Conservation (phyloP, 2,797 vertebrate species). For the Sebastes alutus region DNA sequence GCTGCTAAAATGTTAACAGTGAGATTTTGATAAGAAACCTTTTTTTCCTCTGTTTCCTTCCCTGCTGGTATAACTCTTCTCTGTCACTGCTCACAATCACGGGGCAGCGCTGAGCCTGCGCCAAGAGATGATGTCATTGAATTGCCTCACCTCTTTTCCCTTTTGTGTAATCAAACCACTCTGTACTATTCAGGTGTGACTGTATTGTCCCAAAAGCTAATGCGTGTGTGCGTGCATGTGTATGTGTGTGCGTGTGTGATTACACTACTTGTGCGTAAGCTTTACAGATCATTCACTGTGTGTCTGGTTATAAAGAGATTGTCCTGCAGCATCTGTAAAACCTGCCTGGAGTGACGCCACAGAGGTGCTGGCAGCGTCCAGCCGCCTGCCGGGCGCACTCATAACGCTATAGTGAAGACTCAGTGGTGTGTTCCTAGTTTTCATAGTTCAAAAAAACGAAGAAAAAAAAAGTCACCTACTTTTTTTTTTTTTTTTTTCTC, state of each 20-base stretch:
- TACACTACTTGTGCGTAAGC: slow-evolving; percentile 60
- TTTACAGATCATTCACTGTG: slow-evolving; percentile 72
- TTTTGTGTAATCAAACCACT: slow-evolving; percentile 60
- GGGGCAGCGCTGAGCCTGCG: slow-evolving; percentile 37
- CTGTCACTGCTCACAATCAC: slow-evolving; percentile 46
- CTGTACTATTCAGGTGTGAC: slow-evolving; percentile 68
- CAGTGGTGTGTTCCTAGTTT: slow-evolving; percentile 76
- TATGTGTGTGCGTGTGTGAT: slow-evolving; percentile 32
- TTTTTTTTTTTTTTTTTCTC: slow-evolving; percentile 45
- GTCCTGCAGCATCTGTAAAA: slow-evolving; percentile 72
- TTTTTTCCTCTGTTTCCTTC: slow-evolving; percentile 20
- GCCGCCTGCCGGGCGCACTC: slow-evolving; percentile 47
- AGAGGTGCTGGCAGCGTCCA: slow-evolving; percentile 15
- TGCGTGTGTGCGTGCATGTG: slow-evolving; percentile 24
- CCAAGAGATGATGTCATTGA: slow-evolving; percentile 74
- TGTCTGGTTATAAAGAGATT: slow-evolving; percentile 71
- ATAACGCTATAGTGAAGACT: slow-evolving; percentile 74
- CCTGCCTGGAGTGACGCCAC: slow-evolving; percentile 56
- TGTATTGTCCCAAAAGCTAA: slow-evolving; percentile 56
- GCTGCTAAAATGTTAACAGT: slow-evolving; percentile 32
- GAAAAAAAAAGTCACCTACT: slow-evolving; percentile 59
- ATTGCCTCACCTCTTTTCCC: slow-evolving; percentile 49
- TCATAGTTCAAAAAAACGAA: slow-evolving; percentile 55
- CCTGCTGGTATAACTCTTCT: slow-evolving; percentile 44
- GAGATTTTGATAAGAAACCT: slow-evolving; percentile 48